Conservation (phyloP, 2,113 vertebrate genomes). For the Phylloscopus trochilus region DNA sequence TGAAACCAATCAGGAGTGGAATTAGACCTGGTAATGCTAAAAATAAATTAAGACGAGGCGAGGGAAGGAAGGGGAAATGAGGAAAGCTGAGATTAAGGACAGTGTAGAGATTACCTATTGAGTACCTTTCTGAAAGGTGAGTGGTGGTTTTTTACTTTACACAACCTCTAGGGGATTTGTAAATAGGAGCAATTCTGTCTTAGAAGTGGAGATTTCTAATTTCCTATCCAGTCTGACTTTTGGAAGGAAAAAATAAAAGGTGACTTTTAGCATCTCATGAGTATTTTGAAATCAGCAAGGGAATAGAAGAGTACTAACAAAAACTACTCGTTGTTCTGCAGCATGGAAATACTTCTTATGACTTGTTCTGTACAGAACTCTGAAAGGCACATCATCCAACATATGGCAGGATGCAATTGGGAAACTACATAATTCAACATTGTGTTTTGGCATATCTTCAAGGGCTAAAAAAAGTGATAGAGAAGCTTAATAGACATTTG, state of each 20-base stretch:
- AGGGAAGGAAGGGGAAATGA: background rate
- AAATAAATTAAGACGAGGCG: background rate
- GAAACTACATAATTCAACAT: background rate
- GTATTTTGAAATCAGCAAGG: background rate
- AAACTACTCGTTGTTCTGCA: background rate
- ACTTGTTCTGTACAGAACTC: background rate
- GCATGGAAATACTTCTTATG: background rate
- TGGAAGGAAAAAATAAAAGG: background rate
- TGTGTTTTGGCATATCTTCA: conserved; percentile 12
- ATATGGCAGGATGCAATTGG: background rate
- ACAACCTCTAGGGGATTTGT: background rate
- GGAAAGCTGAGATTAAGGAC: background rate
- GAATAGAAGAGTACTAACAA: background rate
- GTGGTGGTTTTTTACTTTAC: background rate
- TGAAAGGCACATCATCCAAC: background rate
- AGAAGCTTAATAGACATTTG: background rate
- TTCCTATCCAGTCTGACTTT: background rate
- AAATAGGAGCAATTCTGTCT: background rate
- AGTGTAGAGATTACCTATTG: background rate
- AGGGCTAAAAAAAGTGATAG: background rate
- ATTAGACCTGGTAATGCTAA: background rate
- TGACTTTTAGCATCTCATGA: background rate
- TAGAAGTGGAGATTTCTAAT: background rate
- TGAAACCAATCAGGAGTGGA: background rate
- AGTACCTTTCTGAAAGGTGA: background rate